Evolutionary conservation across 2,888 invertebrate species (phyloP), one percentile per base, ranked within the genome.

Genomic region (Drosophila fulvimacula): DNA sequence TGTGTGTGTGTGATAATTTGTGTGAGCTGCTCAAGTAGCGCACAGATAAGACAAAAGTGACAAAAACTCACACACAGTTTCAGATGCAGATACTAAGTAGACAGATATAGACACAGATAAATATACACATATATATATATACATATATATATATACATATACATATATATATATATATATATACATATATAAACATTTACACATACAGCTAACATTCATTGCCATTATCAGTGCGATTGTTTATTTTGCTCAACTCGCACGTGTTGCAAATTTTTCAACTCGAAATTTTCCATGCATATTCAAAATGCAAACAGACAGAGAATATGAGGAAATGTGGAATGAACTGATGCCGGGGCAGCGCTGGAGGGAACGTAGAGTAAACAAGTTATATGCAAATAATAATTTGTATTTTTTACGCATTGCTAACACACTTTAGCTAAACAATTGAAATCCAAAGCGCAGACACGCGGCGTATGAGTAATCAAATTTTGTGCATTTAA

Each of bases 401-500:
- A 56, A 48, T 53, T 21, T n/a, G 44, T 53, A 36, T 61, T 71
- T 19, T 32, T 56, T 52, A 46, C 34, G 41, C 48, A 39, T 51
- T 49, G 39, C 9, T 10, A 41, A 32, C 44, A 59, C 44, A 59
- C n/a, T 49, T 48, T 48, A 2, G 53, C 44, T 61, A 76, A 69
- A 58, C 61, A 61, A 56, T 53, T 57, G 38, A 52, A 56, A 74
- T 24, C 38, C 10, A 24, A 19, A 27, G n/a, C 17, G 38, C 36
- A 21, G 30, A 51, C 19, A 58, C 76, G 17, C 44, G 53, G 55
- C 74, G 78, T 72, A 61, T 77, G 62, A 52, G 73, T 60, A 75
- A 77, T 73, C 53, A 49, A 77, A 73, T 57, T 60, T 49, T 53
- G 46, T n/a, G 41, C 41, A 51, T 11, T 24, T 10, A 11, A 17